A percentile compares a stretch with the other conserved stretches of the same genome.
These are phyloP conservation scores for Caenorhabditis auriculariae DNA, from an alignment of 2,888 invertebrate species.

Conservation along the genomic window DNA sequence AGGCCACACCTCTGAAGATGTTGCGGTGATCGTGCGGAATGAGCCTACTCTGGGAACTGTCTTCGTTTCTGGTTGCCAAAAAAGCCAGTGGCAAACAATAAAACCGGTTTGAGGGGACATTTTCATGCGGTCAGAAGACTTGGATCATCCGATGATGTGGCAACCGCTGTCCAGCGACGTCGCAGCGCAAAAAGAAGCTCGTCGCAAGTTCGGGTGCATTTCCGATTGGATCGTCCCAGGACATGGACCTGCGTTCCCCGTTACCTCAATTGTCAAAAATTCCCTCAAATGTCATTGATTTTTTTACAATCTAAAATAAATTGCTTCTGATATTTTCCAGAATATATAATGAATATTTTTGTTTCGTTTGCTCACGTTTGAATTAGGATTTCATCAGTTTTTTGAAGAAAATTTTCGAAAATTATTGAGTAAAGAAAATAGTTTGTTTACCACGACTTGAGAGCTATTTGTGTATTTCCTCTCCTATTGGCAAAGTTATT, in stretches of 20 bases:
- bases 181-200: conserved; percentile 30
- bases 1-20: conserved; percentile 60
- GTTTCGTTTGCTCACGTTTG: no score
- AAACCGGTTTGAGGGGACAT: conserved; percentile 33
- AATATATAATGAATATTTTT: no score
- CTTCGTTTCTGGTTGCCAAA: conserved; percentile 38
- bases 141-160: conserved; percentile 59
- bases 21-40: conserved; percentile 52
- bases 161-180: conserved; percentile 52
- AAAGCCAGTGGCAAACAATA: conserved; percentile 2
- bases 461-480: no score
- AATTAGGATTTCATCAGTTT: no score
- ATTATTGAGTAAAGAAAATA: no score
- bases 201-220: conserved; percentile 30
- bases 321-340: neutral
- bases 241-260: conserved; percentile 41
- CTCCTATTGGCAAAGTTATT: no score
- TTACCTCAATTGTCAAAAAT: conserved; percentile 19
- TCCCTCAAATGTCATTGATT: conserved; percentile 40
- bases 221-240: conserved; percentile 58
- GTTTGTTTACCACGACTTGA: no score
- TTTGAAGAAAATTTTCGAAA: no score
- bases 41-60: conserved; percentile 52
- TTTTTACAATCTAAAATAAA: no score
- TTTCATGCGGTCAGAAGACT: conserved; percentile 50